A percentile compares a stretch with the other conserved stretches of the same genome.
These are phyloP conservation scores for Disparrhopalites patrizii DNA, from an alignment of 2,888 invertebrate genomes.

Conservation along the genomic window DNA sequence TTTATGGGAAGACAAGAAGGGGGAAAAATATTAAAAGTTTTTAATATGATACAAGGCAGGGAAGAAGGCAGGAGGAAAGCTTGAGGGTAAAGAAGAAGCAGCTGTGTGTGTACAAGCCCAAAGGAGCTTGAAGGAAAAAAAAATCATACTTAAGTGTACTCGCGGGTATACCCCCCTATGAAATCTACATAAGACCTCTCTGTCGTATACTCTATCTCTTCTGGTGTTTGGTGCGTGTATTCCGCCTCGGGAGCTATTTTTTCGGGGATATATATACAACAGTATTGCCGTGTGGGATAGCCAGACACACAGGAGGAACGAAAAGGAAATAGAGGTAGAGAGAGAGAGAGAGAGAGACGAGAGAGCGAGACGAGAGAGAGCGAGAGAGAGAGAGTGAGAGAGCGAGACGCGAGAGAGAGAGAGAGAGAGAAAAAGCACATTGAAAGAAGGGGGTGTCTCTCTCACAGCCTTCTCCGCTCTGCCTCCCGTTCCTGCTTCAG, in stretches of 20 bases:
- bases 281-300: slow-evolving; percentile 10
- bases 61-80: slow-evolving; percentile 21
- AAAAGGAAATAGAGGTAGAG: slow-evolving; percentile 1
- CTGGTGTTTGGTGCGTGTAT: slow-evolving; percentile 4
- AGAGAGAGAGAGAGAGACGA: too few species aligned
- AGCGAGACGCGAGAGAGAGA: neutral
- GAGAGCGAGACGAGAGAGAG: neutral
- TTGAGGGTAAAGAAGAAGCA: slow-evolving; percentile 21
- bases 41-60: slow-evolving; percentile 20
- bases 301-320: slow-evolving; percentile 10
- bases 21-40: slow-evolving; percentile 24
- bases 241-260: slow-evolving; percentile 20
- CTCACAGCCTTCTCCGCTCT: slow-evolving; percentile 19
- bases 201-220: too few species aligned
- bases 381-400: neutral
- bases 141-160: neutral
- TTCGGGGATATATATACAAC: slow-evolving; percentile 13
- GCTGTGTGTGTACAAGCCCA: too few species aligned
- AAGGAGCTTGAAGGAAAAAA: neutral
- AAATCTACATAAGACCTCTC: slow-evolving; percentile 8
- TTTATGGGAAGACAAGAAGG: slow-evolving; percentile 19
- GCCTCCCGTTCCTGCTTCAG: slow-evolving; percentile 8
- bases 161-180: neutral
- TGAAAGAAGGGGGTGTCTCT: slow-evolving; percentile 17
- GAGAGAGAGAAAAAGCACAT: neutral